Evolutionary conservation across 2,888 invertebrate genomes (phyloP), one percentile per base, ranked within the genome.

Genomic region (Diloba caeruleocephala): DNA sequence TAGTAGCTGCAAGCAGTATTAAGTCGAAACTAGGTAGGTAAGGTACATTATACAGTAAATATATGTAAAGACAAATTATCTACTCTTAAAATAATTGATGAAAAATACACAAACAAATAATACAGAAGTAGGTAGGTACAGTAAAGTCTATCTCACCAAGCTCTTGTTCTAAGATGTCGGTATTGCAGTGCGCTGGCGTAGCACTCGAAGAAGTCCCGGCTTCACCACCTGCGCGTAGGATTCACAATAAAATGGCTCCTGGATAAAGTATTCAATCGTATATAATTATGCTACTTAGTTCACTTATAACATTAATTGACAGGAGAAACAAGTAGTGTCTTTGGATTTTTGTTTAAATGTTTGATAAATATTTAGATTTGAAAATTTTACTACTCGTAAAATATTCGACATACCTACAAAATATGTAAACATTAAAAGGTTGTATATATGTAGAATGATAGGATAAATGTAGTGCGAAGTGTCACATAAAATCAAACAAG

Each of bases 81-180:
- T 58, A 21, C 8, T 19, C 2, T 33, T 41, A 44, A 17, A 41
- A 31, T 43, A 50, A 34, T 32, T n/a, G 59, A 51, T 42, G 57
- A 53, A 29, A 45, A 15, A 36, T 43, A 60, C 21, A 53, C 46
- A 39, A 50, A 31, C 23, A 10, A n/a, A 41, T 17, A 29, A 12
- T 39, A 31, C 9, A 26, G 31, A 36, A 6, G 43, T 10, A n/a
- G n/a, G 51, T 51, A 43, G 32, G 33, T 57, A 51, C 55, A 42
- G 14, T 52, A 60, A 49, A 57, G 46, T 50, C 55, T 46, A 44
- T 79, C 92, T 92, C 85, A 93, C 92, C 92, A 73, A 91, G 88
- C 71, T 90, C 89, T 70, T 89, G 87, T 71, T 90, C 92, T 68
- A 82, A 76, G 70, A 90, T 80, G 66, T 87, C 88, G 41, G 79